Percentiles rank a stretch among this genome's conserved stretches.
Conservation (phyloP, 2,113 vertebrate species). For the Eupsittula cactorum region DNA sequence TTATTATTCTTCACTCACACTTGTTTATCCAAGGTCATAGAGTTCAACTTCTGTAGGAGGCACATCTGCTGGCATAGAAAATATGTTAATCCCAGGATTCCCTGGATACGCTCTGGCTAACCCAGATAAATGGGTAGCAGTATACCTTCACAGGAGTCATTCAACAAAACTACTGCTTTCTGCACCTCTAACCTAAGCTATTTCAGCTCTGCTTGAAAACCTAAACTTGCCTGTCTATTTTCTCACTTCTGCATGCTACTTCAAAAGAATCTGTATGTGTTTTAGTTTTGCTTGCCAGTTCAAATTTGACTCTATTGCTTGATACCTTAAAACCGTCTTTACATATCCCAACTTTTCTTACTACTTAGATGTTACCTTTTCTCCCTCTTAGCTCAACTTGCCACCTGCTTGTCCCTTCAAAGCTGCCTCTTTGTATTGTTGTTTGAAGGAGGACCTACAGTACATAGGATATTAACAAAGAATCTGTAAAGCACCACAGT, state of each 20-base stretch:
- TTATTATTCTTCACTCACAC: not conserved
- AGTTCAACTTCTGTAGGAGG: not conserved
- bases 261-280: not conserved
- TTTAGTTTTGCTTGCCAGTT: not conserved
- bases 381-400: not conserved
- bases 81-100: not conserved
- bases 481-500: not conserved
- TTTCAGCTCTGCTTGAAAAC: not conserved
- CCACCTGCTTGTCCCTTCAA: not conserved
- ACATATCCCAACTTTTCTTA: not conserved
- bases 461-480: not conserved
- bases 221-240: not conserved
- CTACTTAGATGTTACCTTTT: not conserved
- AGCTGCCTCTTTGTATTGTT: not conserved
- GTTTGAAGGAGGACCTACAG: not conserved
- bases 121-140: not conserved
- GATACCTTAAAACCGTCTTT: not conserved
- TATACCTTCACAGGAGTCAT: not conserved
- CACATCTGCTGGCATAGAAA: not conserved
- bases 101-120: not conserved
- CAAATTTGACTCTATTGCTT: not conserved
- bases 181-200: not conserved
- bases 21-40: not conserved
- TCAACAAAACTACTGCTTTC: not conserved
- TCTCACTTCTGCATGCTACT: not conserved